Conservation (phyloP, 2,888 invertebrate genomes). For the Cephalotes varians region DNA sequence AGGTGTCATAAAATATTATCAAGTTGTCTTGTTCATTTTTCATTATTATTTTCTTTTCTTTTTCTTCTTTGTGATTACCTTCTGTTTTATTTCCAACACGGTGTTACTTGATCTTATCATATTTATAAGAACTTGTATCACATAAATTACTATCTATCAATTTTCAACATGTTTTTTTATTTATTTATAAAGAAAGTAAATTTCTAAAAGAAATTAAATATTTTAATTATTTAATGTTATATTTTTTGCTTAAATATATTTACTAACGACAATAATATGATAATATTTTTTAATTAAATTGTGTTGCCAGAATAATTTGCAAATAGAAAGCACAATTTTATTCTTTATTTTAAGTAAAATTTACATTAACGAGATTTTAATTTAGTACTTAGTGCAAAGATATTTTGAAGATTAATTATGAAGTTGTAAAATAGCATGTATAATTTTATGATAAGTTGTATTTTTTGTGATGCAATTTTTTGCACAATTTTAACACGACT, state of each 20-base stretch:
- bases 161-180: background rate
- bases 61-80: background rate
- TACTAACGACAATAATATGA: background rate
- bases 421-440: conserved; percentile 15
- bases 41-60: background rate
- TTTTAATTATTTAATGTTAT: background rate
- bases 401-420: conserved; percentile 18
- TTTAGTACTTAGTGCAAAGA: background rate
- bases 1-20: conserved; percentile 1
- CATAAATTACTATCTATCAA: background rate
- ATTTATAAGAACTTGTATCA: background rate
- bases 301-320: background rate
- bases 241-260: background rate
- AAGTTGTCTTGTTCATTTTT: background rate
- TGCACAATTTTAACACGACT: conserved; percentile 10
- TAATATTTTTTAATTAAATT: background rate
- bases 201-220: background rate
- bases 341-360: background rate
- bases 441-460: conserved; percentile 19
- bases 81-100: background rate
- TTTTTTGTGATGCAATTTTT: background rate
- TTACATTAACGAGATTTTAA: conserved; percentile 22
- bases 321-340: background rate
- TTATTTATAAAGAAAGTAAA: background rate
- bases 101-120: background rate